A percentile compares a stretch with the other conserved stretches of the same genome.
Evolutionary conservation across 2,113 vertebrate species (phyloP).

Genomic region (Morone chrysops): DNA sequence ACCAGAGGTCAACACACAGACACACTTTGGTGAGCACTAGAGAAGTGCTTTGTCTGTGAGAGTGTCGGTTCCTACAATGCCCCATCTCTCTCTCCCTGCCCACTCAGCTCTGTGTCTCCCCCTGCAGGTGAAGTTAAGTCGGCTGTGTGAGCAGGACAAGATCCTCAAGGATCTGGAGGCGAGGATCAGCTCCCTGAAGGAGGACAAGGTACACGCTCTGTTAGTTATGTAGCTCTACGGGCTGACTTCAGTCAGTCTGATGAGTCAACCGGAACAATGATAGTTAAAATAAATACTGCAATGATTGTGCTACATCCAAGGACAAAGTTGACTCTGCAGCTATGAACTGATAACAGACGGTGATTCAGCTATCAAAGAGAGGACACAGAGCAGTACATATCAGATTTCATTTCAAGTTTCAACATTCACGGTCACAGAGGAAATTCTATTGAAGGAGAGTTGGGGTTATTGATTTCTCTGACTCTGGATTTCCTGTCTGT

Average conservation of each 20-base stretch:
- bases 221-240: background rate
- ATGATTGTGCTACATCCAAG: background rate
- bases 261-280: background rate
- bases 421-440: background rate
- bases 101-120: constrained; percentile 46
- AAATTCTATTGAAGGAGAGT: background rate
- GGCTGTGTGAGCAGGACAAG: constrained; percentile 96
- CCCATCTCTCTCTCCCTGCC: background rate
- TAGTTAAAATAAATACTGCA: background rate
- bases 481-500: background rate
- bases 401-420: background rate
- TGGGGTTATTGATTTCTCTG: background rate
- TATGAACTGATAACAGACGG: background rate
- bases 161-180: constrained; percentile 93
- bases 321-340: background rate
- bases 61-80: background rate
- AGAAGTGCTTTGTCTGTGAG: constrained; percentile 2
- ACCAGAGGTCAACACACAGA: constrained; percentile 43
- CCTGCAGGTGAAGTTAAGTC: constrained; percentile 92
- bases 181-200: constrained; percentile 93
- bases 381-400: too few relatives aligned
- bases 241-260: background rate
- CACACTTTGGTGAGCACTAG: background rate
- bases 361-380: background rate
- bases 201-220: constrained; percentile 89